Conservation (phyloP, 2,888 invertebrate genomes). For the Drosophila hamatofila region DNA sequence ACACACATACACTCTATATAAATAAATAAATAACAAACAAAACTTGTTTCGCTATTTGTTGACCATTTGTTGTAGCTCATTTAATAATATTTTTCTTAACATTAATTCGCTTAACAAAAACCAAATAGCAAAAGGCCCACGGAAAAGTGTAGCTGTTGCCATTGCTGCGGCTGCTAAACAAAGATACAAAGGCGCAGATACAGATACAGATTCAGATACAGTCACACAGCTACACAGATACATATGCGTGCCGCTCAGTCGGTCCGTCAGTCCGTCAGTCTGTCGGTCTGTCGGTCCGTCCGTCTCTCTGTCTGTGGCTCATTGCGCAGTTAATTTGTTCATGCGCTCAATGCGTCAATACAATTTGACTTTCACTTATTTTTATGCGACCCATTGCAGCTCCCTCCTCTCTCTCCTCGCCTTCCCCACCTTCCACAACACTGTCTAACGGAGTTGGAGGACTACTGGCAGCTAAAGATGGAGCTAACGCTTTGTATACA, state of each 20-base stretch:
- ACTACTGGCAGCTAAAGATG: conserved; percentile 40
- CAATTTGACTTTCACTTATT: conserved; percentile 81
- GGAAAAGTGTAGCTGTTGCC: conserved; percentile 41
- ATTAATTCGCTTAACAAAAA: conserved; percentile 64
- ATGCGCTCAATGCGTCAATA: conserved; percentile 80
- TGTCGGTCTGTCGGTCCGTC: conserved; percentile 5
- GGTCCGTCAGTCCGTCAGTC: conserved; percentile 24
- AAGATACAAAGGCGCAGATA: conserved; percentile 10
- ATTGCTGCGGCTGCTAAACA: conserved; percentile 27
- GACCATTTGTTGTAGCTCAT: conserved; percentile 60
- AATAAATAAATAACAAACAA: conserved; percentile 33
- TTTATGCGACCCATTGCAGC: conserved; percentile 67
- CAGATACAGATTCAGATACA: conserved; percentile 41
- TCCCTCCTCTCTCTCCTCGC: neutral
- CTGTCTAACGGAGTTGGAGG: conserved; percentile 33
- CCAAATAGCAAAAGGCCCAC: conserved; percentile 50
- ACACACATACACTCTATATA: neutral
- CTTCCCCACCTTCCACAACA: neutral
- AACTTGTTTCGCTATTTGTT: conserved; percentile 62
- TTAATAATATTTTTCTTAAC: conserved; percentile 57
- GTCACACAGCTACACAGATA: conserved; percentile 32
- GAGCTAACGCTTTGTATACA: conserved; percentile 29
- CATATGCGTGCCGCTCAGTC: conserved; percentile 43
- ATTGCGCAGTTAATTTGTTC: conserved; percentile 82
- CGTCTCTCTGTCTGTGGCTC: conserved; percentile 48